phyloP scores from a whole-genome alignment of 2,888 invertebrate species.

The Epinotia demarniana region DNA sequence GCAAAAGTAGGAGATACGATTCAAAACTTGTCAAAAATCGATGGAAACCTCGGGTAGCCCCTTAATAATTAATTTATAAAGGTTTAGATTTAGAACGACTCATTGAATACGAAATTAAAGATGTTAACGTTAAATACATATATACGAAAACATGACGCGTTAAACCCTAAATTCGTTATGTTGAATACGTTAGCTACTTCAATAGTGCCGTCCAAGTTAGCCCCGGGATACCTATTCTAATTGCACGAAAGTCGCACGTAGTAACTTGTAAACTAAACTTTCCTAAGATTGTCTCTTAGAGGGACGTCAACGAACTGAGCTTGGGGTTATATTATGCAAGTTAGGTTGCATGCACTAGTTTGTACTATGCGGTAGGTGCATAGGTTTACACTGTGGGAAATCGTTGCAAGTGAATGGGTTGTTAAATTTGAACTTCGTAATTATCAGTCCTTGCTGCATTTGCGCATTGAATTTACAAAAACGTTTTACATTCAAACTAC shows the following conservation, averaged over 20 bases:
- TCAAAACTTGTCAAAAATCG: no score
- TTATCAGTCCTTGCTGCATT: not conserved
- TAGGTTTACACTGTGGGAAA: not conserved
- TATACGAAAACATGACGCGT: not conserved
- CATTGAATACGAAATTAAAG: not conserved
- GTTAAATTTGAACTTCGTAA: no score
- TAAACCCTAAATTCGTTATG: not conserved
- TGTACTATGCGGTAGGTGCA: not conserved
- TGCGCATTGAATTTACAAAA: not conserved
- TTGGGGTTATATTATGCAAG: slow-evolving; percentile 55
- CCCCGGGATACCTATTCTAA: slow-evolving; percentile 38
- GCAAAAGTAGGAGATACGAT: no score
- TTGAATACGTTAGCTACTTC: slow-evolving; percentile 14
- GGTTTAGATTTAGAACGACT: no score
- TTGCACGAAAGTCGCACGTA: slow-evolving; percentile 38
- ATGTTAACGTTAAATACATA: not conserved
- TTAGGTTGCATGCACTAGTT: slow-evolving; percentile 46
- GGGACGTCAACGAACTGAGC: slow-evolving; percentile 51
- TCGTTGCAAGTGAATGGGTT: not conserved
- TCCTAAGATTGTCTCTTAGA: slow-evolving; percentile 50
- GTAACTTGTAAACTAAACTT: slow-evolving; percentile 53
- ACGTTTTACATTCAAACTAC: no score
- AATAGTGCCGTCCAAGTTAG: slow-evolving; percentile 14
- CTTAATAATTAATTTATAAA: no score
- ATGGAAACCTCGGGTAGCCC: no score